Base-by-base conservation (phyloP, 2,888 invertebrate genomes). In the Epirrhoe alternata region DNA sequence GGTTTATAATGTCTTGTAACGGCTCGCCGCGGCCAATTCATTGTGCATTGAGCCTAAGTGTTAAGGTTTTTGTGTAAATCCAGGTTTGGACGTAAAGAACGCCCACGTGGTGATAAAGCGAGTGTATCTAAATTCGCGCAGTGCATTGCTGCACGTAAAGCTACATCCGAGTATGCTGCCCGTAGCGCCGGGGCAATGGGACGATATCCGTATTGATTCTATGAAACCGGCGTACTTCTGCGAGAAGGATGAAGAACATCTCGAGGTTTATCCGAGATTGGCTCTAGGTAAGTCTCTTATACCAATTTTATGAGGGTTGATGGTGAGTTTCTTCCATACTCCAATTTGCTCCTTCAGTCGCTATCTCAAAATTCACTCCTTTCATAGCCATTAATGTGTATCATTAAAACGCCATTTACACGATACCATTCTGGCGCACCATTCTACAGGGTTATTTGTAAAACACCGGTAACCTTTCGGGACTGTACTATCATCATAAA, bases 161-260 rank as follows among this genome's bases (percentile, higher is more conserved):
- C 54, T 92, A 51, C 80, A 81, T 12, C 80, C 86, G 0, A 78
- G 77, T 3, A 84, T 88, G 84, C 75, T 68, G 54, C 78, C 81
- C 0, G 80, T 83, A 31, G 61, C 77, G 1, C 89, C 87, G 0
- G 89, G 87, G 0, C 70, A 67, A 7, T 90, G 90, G 90, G 80
- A 81, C 0, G 79, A 77, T 12, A 52, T 92, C 5, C 73, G 78
- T 55, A 76, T 89, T 8, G 42, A 79, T 4, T 84, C 73, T 56
- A 88, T 89, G 89, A 85, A 81, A 42, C 85, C 89, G 0, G 86
- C 84, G 0, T 80, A 83, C 65, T 85, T 75, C 63, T 93, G 93
- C 64, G 73, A 74, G n/a, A 77, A 73, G 12, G 76, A 76, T 31
- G 60, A 62, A 16, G 24, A 24, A 2, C 24, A 1, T 24, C 24